These are phyloP conservation scores for Epizoanthus ramosus DNA, from an alignment of 92 coral and sea anemone species.

Conservation along the genomic window DNA sequence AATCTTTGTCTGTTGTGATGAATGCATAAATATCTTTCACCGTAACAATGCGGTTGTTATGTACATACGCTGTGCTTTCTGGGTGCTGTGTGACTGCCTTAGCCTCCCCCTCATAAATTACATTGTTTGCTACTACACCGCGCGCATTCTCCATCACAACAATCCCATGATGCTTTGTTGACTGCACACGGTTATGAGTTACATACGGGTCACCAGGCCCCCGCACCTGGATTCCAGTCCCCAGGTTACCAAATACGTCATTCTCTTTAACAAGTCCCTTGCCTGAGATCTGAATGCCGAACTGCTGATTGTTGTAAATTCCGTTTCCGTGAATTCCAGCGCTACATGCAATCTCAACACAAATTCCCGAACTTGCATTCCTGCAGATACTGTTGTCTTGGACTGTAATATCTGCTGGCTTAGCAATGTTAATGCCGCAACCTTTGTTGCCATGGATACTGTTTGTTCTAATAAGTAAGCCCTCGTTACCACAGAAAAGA, in stretches of 20 bases:
- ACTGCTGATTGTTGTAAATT: conserved; percentile 87
- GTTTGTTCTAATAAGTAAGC: conserved; percentile 85
- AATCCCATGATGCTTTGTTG: conserved; percentile 74
- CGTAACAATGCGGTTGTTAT: conserved; percentile 70
- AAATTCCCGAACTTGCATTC: conserved; percentile 83
- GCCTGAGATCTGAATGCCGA: conserved; percentile 82
- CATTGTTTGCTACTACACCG: conserved; percentile 82
- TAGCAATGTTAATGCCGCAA: conserved; percentile 88
- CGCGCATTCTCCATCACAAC: conserved; percentile 85
- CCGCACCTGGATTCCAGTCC: conserved; percentile 76
- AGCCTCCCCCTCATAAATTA: conserved; percentile 62
- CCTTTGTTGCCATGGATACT: conserved; percentile 85
- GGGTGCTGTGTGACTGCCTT: conserved; percentile 70
- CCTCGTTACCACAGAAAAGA: conserved; percentile 86
- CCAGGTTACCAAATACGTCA: conserved; percentile 82
- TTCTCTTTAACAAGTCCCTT: conserved; percentile 90
- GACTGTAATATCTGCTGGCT: conserved; percentile 90
- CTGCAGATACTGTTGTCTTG: conserved; percentile 85
- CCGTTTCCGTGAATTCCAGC: conserved; percentile 93
- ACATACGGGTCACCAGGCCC: conserved; percentile 98
- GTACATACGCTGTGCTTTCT: conserved; percentile 79
- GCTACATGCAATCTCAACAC: conserved; percentile 72
- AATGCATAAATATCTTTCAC: conserved; percentile 58
- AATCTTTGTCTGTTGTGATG: conserved; percentile 56
- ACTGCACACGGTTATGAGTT: conserved; percentile 85